Conservation (phyloP, 2,888 invertebrate genomes). For the Autographa gamma region DNA sequence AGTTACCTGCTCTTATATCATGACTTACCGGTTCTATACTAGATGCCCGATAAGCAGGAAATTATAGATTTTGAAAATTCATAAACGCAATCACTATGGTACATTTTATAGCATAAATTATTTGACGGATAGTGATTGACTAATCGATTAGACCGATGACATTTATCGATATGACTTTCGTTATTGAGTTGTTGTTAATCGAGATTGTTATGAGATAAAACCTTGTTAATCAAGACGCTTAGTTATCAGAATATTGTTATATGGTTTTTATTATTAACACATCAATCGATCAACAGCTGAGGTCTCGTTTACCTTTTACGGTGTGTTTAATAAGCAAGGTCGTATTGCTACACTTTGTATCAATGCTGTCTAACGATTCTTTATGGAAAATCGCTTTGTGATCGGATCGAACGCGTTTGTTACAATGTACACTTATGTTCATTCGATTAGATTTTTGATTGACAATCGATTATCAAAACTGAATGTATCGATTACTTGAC, state of each 20-base stretch:
- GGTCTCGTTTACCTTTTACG: constrained; percentile 40
- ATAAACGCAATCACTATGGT: constrained; percentile 30
- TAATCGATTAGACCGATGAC: constrained; percentile 43
- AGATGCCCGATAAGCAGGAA: constrained; percentile 47
- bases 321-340: constrained; percentile 39
- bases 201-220: constrained; percentile 36
- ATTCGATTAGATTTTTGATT: constrained; percentile 8
- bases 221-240: constrained; percentile 18
- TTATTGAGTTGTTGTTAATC: constrained; percentile 15
- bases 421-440: constrained; percentile 18
- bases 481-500: neutral
- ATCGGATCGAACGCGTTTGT: constrained; percentile 20
- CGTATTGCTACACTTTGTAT: constrained; percentile 29
- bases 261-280: constrained; percentile 33
- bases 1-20: constrained; percentile 55
- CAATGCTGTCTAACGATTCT: constrained; percentile 28
- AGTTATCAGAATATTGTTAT: constrained; percentile 31
- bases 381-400: constrained; percentile 26
- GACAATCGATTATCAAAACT: constrained; percentile 7
- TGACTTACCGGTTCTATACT: constrained; percentile 37
- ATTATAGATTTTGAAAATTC: constrained; percentile 33
- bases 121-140: constrained; percentile 19
- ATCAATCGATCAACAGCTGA: constrained; percentile 36
- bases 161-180: constrained; percentile 22
- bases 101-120: constrained; percentile 31